Base-by-base conservation (phyloP, 1,140 invertebrate genomes). In the Limonius californicus region DNA sequence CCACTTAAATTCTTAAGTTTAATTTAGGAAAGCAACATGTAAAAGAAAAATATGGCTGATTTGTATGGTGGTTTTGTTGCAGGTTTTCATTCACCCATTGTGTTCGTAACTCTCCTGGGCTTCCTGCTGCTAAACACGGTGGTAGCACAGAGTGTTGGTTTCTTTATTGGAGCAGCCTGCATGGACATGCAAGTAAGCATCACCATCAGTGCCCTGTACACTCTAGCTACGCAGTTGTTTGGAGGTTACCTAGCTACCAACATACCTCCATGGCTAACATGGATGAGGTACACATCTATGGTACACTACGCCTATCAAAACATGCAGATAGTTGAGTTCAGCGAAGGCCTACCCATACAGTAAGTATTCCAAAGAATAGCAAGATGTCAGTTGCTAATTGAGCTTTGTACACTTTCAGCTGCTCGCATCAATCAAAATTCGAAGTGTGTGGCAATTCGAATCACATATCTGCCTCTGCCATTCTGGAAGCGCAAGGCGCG, bases 241-340 rank as follows among this genome's bases (percentile, higher is more conserved):
- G 91, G 90, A 61, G 91, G 89, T 20, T 93, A 89, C 77, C 81
- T 92, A 61, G 88, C 90, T 12, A 88, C 89, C 21, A 85, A 87
- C 66, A 87, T 94, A 62, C 89, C 90, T 30, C 77, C 82, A 43
- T 90, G 89, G 85, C 73, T 93, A n/a, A 84, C 85, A 62, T 92
- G 90, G 90, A 83, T 90, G 68, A 84, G 87, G 61, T 91, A 91
- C 71, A 80, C 87, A 47, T 86, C 85, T 32, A 88, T 94, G 84
- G 87, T 92, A 12, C 88, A 92, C 74, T 93, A 92, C 75, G 89
- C 90, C 53, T 93, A 89, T 74, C 87, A 91, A 73, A 91, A 91
- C 73, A 91, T 92, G 89, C 88, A 92, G 76, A 89, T 90, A 63
- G 81, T 92, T 8, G 90, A 94, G 74, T 92, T 92, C 72, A 82